A percentile compares a stretch with the other conserved stretches of the same genome.
Evolutionary conservation across 2,888 invertebrate species (phyloP).

Genomic region (Lydus trimaculatus): DNA sequence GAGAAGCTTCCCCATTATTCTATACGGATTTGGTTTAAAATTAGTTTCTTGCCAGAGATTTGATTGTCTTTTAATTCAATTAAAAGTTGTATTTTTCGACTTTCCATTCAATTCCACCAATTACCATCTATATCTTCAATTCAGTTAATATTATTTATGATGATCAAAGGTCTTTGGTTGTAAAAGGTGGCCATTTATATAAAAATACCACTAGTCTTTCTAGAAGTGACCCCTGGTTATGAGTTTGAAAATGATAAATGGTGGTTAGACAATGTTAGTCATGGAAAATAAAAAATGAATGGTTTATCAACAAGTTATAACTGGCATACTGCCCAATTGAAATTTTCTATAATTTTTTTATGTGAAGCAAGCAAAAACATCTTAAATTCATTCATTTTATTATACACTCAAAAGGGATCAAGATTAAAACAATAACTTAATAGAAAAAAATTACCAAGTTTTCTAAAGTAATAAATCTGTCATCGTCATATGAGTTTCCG

Average conservation of each 20-base stretch:
- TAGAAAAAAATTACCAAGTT: neutral
- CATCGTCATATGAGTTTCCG: constrained; percentile 33
- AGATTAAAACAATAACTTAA: neutral
- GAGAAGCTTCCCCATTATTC: constrained; percentile 20
- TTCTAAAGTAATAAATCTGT: constrained; percentile 34
- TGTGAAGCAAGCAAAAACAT: neutral
- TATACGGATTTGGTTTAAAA: constrained; percentile 13
- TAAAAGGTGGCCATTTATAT: constrained; percentile 21
- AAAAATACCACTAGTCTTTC: constrained; percentile 25
- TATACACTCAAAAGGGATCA: neutral
- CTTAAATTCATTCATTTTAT: too few relatives aligned
- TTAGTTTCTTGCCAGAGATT: constrained; percentile 5
- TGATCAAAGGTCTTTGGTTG: constrained; percentile 13
- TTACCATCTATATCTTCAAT: neutral
- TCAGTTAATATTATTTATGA: constrained; percentile 22
- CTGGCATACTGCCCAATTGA: constrained; percentile 35
- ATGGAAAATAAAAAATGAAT: constrained; percentile 42
- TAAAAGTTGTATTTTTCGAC: neutral
- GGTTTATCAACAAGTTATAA: constrained; percentile 48
- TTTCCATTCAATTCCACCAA: neutral
- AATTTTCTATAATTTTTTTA: constrained; percentile 18
- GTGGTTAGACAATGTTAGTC: constrained; percentile 16
- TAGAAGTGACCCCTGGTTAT: constrained; percentile 21
- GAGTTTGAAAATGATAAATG: constrained; percentile 40
- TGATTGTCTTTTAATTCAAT: neutral